Conservation (phyloP, 2,888 invertebrate genomes). For the Serrognathus titanus region DNA sequence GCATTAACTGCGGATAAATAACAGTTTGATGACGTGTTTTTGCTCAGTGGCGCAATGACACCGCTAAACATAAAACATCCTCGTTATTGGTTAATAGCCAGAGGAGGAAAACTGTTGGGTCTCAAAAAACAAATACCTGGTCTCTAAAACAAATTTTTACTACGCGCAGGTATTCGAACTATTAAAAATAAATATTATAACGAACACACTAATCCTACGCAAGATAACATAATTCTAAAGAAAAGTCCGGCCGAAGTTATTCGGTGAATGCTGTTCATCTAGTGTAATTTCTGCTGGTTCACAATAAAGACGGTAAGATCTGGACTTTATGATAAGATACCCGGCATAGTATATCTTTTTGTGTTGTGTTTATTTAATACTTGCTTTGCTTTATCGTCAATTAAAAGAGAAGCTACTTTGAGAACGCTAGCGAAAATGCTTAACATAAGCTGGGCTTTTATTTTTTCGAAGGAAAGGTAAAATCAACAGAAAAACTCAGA, state of each 20-base stretch:
- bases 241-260: constrained; percentile 22
- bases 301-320: constrained; percentile 20
- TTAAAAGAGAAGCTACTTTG: no score
- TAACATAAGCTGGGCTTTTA: no score
- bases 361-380: no score
- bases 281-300: constrained; percentile 16
- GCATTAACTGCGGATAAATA: constrained; percentile 39
- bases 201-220: constrained; percentile 20
- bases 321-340: constrained; percentile 12
- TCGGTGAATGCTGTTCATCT: constrained; percentile 24
- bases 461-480: no score
- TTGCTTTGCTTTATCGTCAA: no score
- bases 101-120: constrained; percentile 5
- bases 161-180: constrained; percentile 22
- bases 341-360: background rate
- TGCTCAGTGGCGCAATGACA: constrained; percentile 1
- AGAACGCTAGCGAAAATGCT: no score
- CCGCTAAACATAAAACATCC: constrained; percentile 10
- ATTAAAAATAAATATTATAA: constrained; percentile 25
- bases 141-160: constrained; percentile 29
- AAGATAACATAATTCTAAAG: constrained; percentile 29
- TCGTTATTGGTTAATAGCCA: background rate
- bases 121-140: constrained; percentile 17
- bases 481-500: no score
- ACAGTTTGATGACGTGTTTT: constrained; percentile 32